Evolutionary conservation across 1,140 invertebrate species (phyloP), one percentile per base, ranked within the genome.

Genomic region (Amyelois transitella): DNA sequence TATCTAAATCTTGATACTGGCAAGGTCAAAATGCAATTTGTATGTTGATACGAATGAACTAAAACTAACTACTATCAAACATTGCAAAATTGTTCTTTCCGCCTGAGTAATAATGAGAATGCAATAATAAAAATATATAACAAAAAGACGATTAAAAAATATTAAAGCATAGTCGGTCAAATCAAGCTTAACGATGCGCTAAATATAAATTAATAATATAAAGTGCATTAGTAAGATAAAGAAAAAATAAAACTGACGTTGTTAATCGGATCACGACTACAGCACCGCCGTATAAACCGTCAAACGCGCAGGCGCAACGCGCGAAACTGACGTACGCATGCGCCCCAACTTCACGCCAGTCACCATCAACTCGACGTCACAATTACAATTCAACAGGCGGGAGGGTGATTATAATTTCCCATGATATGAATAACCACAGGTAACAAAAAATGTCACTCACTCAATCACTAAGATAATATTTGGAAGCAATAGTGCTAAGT

Each of bases 261-360:
- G 85, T 85, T 88, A 88, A 88, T 86, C 78, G 85, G 85, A 88
- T 88, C 85, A 82, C 76, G 75, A 85, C 72, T 77, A 79, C 81
- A 77, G 73, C 84, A 88, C 84, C 84, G 84, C 84, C 84, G 84
- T 85, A 68, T 86, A 86, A 74, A 76, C 73, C 82, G 82, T 84
- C 78, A 81, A 75, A 77, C 84, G 84, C 84, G 84, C 84, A 83
- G 62, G 81, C 84, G 84, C 84, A 78, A 75, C 75, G 77, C 84
- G 74, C 74, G 73, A 76, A 74, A 87, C 82, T 87, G 84, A 81
- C 76, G 75, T 79, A 77, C 73, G 76, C 81, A 74, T 77, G 77
- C 81, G 77, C 67, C 62, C 71, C 57, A 78, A 85, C 81, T 87
- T 87, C 84, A 77, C 64, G 58, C 53, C 64, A 53, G 55, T 74